Evolutionary conservation across 2,797 vertebrate species (phyloP), one percentile per base, ranked within the genome.

Genomic region (Ficedula albicollis): DNA sequence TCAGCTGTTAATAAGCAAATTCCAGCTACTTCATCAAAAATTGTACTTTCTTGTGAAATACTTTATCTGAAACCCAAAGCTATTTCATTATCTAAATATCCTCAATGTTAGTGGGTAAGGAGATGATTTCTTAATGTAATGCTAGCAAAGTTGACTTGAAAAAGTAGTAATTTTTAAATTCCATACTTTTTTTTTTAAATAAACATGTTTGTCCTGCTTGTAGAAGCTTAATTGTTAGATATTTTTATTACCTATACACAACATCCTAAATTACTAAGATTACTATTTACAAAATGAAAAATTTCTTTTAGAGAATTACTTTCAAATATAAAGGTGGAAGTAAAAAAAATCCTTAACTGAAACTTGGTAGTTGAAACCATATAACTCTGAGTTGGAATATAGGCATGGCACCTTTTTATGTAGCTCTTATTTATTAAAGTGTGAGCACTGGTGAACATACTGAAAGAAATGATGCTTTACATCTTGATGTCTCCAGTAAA

Each of bases 21-120:
- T 92, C 66, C 79, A 92, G 67, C 56, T 95, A n/a, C 76, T 93
- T 89, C 34, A 86, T 93, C 68, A 83, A 58, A 87, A 75, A 87
- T 92, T 81, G 36, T 87, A 43, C 60, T 87, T 89, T 84, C 48
- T 63, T 87, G 88, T 92, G 55, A 91, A 93, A 81, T 39, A 41
- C 25, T 54, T 89, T 89, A 36, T 63, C 70, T 73, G 52, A 83
- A 91, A 92, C 38, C 13, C 38, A 87, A 89, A 83, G 54, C 20
- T 64, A 19, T 81, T 89, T 58, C n/a, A 46, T 84, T 89, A 87
- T 60, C 36, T 56, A 84, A 74, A 84, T 58, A 69, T 54, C 48
- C 84, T 88, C 55, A n/a, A 46, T 92, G 17, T 87, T 84, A 56
- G 32, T n/a, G 56, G 21, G 21, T 29, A 34, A 55, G 49, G 10